Evolutionary conservation across 2,113 vertebrate species (phyloP).

Genomic region (Notarius quadriscutis): DNA sequence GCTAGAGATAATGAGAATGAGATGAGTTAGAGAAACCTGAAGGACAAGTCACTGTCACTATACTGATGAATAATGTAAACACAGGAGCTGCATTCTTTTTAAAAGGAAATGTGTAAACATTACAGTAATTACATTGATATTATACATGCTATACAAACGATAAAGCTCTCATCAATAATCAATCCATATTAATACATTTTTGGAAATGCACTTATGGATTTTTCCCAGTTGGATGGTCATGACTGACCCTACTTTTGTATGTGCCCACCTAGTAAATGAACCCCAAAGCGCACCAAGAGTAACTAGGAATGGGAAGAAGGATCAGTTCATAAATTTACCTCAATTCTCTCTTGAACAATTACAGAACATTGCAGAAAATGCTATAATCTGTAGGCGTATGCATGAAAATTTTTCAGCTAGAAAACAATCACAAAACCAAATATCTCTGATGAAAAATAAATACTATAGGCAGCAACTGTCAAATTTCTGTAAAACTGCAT

Average conservation of each 20-base stretch:
- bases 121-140: neutral
- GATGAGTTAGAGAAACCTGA: neutral
- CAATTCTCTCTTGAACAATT: neutral
- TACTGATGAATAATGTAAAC: neutral
- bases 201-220: neutral
- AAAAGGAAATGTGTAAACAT: neutral
- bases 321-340: neutral
- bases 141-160: neutral
- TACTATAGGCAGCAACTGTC: neutral
- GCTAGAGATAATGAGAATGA: too few species aligned
- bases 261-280: neutral
- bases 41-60: neutral
- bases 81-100: neutral
- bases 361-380: neutral
- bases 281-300: neutral
- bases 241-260: neutral
- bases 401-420: neutral
- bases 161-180: neutral
- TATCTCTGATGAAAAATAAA: neutral
- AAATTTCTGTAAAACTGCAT: neutral
- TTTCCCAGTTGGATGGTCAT: too few species aligned
- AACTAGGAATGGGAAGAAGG: neutral
- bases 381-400: neutral
- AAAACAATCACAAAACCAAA: neutral
- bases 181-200: neutral